A percentile compares a stretch with the other conserved stretches of the same genome.
Evolutionary conservation across 2,113 vertebrate genomes (phyloP).

Genomic region (Albula goreensis): DNA sequence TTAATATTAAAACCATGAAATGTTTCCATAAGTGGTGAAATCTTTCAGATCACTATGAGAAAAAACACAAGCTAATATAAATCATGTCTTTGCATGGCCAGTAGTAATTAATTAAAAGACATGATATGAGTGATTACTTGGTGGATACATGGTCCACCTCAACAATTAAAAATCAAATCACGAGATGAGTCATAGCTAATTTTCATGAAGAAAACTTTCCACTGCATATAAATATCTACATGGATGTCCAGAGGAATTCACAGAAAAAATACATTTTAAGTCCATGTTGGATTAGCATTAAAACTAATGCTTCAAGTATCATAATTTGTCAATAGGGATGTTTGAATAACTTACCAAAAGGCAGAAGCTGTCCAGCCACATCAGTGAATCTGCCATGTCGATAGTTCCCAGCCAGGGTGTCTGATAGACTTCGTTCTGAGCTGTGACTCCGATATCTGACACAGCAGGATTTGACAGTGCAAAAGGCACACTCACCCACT

Average conservation of each 20-base stretch:
- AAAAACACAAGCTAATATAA: not conserved
- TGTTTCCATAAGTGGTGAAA: not conserved
- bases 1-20: not conserved
- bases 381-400: conserved; percentile 75
- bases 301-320: not conserved
- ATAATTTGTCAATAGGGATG: not conserved
- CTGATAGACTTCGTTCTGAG: conserved; percentile 79
- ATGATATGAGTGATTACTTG: too few species aligned
- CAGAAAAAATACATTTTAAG: not conserved
- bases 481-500: conserved; percentile 97
- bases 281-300: too few species aligned
- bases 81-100: not conserved
- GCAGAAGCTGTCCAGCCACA: conserved; percentile 90
- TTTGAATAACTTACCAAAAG: conserved; percentile 76
- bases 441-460: conserved; percentile 82
- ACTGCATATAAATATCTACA: too few species aligned
- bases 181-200: too few species aligned
- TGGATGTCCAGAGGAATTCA: too few species aligned
- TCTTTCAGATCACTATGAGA: not conserved
- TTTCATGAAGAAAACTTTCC: too few species aligned
- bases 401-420: conserved; percentile 87
- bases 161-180: too few species aligned
- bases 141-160: too few species aligned
- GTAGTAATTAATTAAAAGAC: not conserved
- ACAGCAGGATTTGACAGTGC: conserved; percentile 89